These are phyloP conservation scores for Eupelmus urozonus DNA, from an alignment of 2,888 invertebrate genomes.

Conservation along the genomic window DNA sequence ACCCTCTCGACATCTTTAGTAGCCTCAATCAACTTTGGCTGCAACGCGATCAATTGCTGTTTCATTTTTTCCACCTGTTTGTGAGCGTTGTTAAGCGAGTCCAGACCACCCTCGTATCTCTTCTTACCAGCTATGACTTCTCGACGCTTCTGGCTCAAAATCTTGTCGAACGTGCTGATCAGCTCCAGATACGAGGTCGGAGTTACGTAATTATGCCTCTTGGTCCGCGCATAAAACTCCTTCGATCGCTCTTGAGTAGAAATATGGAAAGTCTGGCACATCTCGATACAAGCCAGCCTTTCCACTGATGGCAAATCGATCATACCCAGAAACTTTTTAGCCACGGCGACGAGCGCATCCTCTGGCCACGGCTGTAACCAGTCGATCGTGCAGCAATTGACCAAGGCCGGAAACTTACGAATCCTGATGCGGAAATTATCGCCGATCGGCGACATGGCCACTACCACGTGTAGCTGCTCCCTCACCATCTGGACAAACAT, in stretches of 20 bases:
- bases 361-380: slow-evolving; percentile 98
- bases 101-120: slow-evolving; percentile 91
- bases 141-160: slow-evolving; percentile 86
- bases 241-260: slow-evolving; percentile 87
- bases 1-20: slow-evolving; percentile 93
- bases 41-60: slow-evolving; percentile 88
- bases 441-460: slow-evolving; percentile 95
- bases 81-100: slow-evolving; percentile 90
- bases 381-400: slow-evolving; percentile 97
- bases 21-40: slow-evolving; percentile 91
- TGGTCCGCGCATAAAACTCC: slow-evolving; percentile 82
- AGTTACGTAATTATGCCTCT: slow-evolving; percentile 92
- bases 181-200: slow-evolving; percentile 95
- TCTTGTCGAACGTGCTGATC: slow-evolving; percentile 91
- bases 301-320: slow-evolving; percentile 87
- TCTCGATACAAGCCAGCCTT: slow-evolving; percentile 87
- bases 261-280: slow-evolving; percentile 94
- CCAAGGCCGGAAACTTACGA: slow-evolving; percentile 93
- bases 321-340: slow-evolving; percentile 86
- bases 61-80: slow-evolving; percentile 91
- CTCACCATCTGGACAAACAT: slow-evolving; percentile 92
- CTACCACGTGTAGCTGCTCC: slow-evolving; percentile 92
- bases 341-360: slow-evolving; percentile 93
- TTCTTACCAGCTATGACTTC: slow-evolving; percentile 83
- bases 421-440: slow-evolving; percentile 89